Base-by-base conservation (phyloP, 2,888 invertebrate genomes). In the Sarcophaga caerulescens region DNA sequence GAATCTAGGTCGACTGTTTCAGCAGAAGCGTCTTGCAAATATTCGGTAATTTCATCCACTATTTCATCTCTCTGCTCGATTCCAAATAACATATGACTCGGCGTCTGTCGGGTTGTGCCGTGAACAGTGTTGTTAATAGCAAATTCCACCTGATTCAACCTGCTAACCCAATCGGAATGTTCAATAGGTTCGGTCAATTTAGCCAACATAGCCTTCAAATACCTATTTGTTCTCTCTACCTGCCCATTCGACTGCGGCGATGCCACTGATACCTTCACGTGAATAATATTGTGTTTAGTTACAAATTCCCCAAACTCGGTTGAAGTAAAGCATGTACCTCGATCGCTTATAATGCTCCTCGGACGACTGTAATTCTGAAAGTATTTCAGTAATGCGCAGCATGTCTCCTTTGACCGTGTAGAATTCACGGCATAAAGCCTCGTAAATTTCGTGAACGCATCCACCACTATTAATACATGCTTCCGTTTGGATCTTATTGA, bases 31-130 rank as follows among this genome's bases (percentile, higher is more conserved):
- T 5, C 25, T 5, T 5, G 25, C 19, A 77, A 45, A 35, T 71
- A 65, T 6, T 77, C 83, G 0, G 80, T 63, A 11, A 85, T 19
- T 60, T 80, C 66, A 59, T 81, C 85, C 14, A 85, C 14, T 44
- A 66, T 14, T 3, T 52, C 69, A 17, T 81, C 81, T 6, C 79
- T 45, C 35, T 83, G 82, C 2, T 60, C 66, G 45, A 68, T 71
- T 10, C 80, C 88, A 87, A 81, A 87, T 5, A 25, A 5, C 25
- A 25, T 25, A 25, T 25, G 25, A 25, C 25, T 25, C 25, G 25
- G 25, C 25, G 68, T 47, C 78, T 47, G 84, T 12, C 23, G 79
- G 1, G 65, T 47, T 0, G 82, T 65, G 17, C 80, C 74, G 44
- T 80, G 80, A 12, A 84, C 65, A 3, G 84, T 80, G 59, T 76